Evolutionary conservation across 2,888 invertebrate species (phyloP).

Genomic region (Macroteleia sp.): DNA sequence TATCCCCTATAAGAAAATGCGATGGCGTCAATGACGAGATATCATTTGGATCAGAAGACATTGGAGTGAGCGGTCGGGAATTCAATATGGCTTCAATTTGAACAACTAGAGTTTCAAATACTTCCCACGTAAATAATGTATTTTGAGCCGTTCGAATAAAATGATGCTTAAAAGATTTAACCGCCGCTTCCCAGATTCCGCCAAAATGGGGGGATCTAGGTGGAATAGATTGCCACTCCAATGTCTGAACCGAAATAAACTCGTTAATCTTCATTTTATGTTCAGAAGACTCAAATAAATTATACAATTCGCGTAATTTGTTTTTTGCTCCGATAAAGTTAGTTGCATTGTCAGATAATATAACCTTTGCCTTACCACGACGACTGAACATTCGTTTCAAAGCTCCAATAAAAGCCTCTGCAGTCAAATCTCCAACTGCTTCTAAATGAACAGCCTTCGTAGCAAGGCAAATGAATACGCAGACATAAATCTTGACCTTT

Average conservation of each 20-base stretch:
- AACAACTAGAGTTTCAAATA: conserved; percentile 1
- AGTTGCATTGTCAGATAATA: background rate
- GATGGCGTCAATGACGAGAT: background rate
- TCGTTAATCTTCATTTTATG: background rate
- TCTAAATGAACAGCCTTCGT: conserved; percentile 65
- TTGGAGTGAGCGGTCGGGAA: background rate
- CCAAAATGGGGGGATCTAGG: background rate
- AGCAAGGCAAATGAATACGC: conserved; percentile 69
- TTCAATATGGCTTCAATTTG: background rate
- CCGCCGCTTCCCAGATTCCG: background rate
- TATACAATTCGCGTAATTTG: background rate
- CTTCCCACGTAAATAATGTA: conserved; percentile 2
- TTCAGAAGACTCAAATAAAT: background rate
- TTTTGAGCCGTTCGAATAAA: conserved; percentile 5
- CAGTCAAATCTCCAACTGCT: conserved; percentile 33
- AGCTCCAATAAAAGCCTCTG: conserved; percentile 54
- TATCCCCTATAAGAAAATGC: background rate
- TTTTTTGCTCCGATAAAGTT: background rate
- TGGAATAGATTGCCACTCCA: background rate
- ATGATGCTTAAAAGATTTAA: background rate
- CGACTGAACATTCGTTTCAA: background rate
- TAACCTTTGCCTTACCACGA: background rate
- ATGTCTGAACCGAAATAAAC: background rate
- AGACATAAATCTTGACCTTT: conserved; percentile 63
- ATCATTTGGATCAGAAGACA: background rate